Evolutionary conservation across 2,113 vertebrate species (phyloP).

Genomic region (Albula goreensis): DNA sequence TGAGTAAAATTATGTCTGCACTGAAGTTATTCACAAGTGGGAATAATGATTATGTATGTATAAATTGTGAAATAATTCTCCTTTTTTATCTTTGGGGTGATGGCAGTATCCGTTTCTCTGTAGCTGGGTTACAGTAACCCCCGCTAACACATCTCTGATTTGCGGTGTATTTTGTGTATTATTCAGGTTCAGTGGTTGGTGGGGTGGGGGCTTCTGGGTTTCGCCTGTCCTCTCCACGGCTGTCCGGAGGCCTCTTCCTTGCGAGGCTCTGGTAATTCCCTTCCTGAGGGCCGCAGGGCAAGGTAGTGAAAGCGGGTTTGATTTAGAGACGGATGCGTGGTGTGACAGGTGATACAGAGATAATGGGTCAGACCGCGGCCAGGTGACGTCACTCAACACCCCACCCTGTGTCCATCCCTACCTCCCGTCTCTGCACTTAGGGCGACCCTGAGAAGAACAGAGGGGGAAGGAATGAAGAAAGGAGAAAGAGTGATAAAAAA

Average conservation of each 20-base stretch:
- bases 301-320: constrained; percentile 56
- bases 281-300: constrained; percentile 52
- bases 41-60: no score
- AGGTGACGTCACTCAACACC: constrained; percentile 50
- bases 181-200: constrained; percentile 27
- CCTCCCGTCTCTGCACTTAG: not conserved
- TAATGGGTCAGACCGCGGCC: constrained; percentile 62
- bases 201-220: constrained; percentile 28
- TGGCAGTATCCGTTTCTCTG: not conserved
- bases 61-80: no score
- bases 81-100: not conserved
- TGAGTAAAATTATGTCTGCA: no score
- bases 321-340: constrained; percentile 68
- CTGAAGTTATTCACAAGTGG: no score
- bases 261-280: constrained; percentile 40
- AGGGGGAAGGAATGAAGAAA: no score
- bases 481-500: no score
- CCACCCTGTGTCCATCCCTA: no score
- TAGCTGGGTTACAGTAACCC: not conserved
- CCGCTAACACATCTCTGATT: constrained; percentile 13
- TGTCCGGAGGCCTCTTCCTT: constrained; percentile 27
- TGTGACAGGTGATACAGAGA: constrained; percentile 65
- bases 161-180: constrained; percentile 21
- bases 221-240: constrained; percentile 17
- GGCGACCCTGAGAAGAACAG: constrained; percentile 21